Conservation (phyloP, 2,797 vertebrate species). For the Pangasius sanitwongsei region DNA sequence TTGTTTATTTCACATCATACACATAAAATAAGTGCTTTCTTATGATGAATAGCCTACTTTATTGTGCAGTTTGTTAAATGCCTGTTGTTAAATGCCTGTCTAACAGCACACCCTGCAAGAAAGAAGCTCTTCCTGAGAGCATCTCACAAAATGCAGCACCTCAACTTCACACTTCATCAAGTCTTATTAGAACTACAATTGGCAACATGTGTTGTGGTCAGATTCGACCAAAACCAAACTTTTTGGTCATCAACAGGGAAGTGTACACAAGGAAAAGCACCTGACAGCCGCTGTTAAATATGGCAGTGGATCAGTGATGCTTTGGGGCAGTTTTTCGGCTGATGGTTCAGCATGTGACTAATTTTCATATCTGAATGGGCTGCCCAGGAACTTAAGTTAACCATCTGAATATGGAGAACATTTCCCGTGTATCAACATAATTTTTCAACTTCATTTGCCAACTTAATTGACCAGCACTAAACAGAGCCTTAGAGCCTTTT, state of each 20-base stretch:
- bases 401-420: not conserved
- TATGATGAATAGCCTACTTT: too few species aligned
- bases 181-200: not conserved
- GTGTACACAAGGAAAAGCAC: not conserved
- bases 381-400: slow-evolving; percentile 11
- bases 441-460: slow-evolving; percentile 8
- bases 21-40: not conserved
- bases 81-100: not conserved
- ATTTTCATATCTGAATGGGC: not conserved
- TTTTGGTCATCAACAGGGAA: not conserved
- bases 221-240: not conserved
- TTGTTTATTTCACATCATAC: not conserved
- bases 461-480: not conserved
- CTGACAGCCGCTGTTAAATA: not conserved
- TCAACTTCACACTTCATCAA: not conserved
- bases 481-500: not conserved
- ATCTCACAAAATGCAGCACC: not conserved
- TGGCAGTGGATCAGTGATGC: not conserved
- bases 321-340: not conserved
- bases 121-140: not conserved
- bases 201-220: not conserved
- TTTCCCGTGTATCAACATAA: not conserved
- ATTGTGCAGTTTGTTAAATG: not conserved
- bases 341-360: not conserved
- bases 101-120: not conserved